Conservation (phyloP, 1,140 invertebrate species). For the Drosophila pruinosa region DNA sequence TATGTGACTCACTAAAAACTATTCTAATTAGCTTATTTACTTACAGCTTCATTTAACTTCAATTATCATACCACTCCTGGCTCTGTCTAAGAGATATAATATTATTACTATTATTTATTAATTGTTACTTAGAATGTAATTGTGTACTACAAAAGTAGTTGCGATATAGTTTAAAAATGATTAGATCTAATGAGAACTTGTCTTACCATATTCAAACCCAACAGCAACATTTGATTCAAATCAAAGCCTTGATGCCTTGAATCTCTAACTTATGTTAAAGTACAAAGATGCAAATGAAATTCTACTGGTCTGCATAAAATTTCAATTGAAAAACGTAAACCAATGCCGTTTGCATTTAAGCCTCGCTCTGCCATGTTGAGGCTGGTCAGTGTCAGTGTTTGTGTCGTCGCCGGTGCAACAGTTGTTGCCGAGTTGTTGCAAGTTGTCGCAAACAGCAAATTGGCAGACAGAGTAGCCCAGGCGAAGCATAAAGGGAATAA, state of each 20-base stretch:
- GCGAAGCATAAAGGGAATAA: neutral
- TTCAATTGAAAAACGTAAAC: constrained; percentile 23
- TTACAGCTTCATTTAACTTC: too few relatives aligned
- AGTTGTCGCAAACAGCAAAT: constrained; percentile 18
- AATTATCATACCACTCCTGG: too few relatives aligned
- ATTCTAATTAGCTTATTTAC: too few relatives aligned
- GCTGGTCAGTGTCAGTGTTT: constrained; percentile 22
- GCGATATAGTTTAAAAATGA: too few relatives aligned
- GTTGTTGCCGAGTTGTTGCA: constrained; percentile 10
- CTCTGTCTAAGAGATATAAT: too few relatives aligned
- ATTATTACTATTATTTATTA: too few relatives aligned
- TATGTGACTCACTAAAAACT: too few relatives aligned
- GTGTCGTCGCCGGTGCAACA: constrained; percentile 16
- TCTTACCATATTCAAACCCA: too few relatives aligned
- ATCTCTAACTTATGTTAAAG: neutral
- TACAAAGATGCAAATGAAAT: constrained; percentile 22
- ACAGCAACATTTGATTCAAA: neutral
- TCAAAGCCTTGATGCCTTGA: neutral
- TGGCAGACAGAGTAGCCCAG: neutral
- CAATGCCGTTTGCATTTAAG: constrained; percentile 3
- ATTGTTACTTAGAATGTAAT: too few relatives aligned
- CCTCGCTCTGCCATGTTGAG: constrained; percentile 4
- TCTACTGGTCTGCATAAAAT: constrained; percentile 3
- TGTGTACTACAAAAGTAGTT: too few relatives aligned
- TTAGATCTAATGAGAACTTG: too few relatives aligned